These are phyloP conservation scores for Aricia artaxerxes DNA, from an alignment of 2,888 invertebrate species.

Conservation along the genomic window DNA sequence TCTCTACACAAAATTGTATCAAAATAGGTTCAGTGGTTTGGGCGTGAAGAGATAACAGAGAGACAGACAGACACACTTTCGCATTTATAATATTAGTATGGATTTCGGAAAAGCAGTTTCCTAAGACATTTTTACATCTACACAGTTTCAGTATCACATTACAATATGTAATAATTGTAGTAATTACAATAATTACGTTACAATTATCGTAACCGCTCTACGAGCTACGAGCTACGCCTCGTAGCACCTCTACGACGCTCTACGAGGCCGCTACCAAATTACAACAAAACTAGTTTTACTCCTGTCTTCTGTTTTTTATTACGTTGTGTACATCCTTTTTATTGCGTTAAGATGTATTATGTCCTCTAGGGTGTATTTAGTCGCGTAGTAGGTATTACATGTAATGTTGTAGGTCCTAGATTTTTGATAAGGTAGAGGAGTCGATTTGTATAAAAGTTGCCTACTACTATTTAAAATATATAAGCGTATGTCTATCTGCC, in stretches of 20 bases:
- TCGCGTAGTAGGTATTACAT: too few species aligned
- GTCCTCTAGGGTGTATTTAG: neutral
- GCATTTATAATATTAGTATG: too few species aligned
- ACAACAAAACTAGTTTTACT: neutral
- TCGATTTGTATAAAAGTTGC: neutral
- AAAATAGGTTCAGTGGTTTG: too few species aligned
- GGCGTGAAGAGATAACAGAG: too few species aligned
- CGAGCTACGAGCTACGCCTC: constrained; percentile 16
- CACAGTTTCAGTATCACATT: neutral
- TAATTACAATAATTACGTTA: neutral
- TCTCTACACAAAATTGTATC: too few species aligned
- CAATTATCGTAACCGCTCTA: neutral
- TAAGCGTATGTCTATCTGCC: neutral
- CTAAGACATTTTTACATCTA: neutral
- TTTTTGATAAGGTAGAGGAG: too few species aligned
- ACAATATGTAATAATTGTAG: neutral
- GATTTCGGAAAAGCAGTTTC: neutral
- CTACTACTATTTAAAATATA: neutral
- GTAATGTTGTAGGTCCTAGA: too few species aligned
- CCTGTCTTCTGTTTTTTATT: neutral
- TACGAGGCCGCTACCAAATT: neutral
- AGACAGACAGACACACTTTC: too few species aligned
- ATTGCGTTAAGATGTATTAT: neutral
- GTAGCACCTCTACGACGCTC: constrained; percentile 15
- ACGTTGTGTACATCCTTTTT: neutral